Evolutionary conservation across 2,888 invertebrate species (phyloP).

Genomic region (Eupsilia transversa): DNA sequence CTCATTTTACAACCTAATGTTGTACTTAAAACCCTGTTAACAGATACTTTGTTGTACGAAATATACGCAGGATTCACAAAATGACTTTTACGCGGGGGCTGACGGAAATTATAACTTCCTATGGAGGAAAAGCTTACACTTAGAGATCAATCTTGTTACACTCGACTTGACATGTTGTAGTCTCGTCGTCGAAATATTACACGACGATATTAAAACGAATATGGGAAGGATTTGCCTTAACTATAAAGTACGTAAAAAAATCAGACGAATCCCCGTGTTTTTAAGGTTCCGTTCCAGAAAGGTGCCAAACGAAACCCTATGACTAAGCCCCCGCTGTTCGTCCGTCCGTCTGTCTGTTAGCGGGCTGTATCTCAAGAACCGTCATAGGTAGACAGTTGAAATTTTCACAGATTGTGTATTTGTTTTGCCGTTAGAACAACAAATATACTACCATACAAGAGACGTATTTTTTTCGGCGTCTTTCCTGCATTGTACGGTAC

Average conservation of each 20-base stretch:
- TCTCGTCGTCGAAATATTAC: conserved; percentile 29
- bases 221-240: neutral
- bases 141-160: conserved; percentile 51
- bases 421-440: too few relatives aligned
- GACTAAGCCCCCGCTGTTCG: too few relatives aligned
- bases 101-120: conserved; percentile 57
- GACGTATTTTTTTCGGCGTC: too few relatives aligned
- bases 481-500: too few relatives aligned
- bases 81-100: conserved; percentile 22
- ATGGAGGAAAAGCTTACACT: conserved; percentile 37
- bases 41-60: conserved; percentile 38
- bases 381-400: too few relatives aligned
- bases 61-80: conserved; percentile 40
- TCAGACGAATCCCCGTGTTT: too few relatives aligned
- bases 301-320: too few relatives aligned
- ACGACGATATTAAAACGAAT: conserved; percentile 58
- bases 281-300: too few relatives aligned
- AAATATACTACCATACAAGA: too few relatives aligned
- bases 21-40: conserved; percentile 39
- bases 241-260: neutral
- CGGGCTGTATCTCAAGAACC: too few relatives aligned
- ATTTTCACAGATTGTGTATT: too few relatives aligned
- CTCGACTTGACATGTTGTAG: conserved; percentile 34
- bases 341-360: too few relatives aligned
- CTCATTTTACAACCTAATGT: conserved; percentile 40